Percentiles rank a stretch among this genome's conserved stretches.
phyloP scores from a whole-genome alignment of 2,113 vertebrate species.

The Hydrochoerus hydrochaeris region DNA sequence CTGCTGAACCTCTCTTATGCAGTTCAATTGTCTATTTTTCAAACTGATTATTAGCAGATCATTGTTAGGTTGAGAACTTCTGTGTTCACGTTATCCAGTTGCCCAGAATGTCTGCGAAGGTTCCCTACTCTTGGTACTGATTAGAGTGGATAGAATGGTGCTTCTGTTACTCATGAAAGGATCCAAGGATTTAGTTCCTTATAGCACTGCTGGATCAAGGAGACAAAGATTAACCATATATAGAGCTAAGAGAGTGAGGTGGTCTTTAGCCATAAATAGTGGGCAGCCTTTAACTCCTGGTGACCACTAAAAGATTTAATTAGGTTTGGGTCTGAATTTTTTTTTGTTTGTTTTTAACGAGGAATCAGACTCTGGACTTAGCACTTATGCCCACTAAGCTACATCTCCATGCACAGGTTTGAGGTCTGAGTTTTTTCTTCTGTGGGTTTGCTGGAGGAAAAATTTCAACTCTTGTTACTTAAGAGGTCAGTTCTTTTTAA shows the following conservation, averaged over 20 bases:
- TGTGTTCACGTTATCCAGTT: neutral
- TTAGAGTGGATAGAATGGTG: neutral
- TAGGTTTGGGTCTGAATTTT: neutral
- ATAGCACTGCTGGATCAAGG: neutral
- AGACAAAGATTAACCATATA: neutral
- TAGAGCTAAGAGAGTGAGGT: neutral
- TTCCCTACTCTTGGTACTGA: neutral
- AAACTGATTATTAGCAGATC: slow-evolving; percentile 8
- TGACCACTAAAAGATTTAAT: neutral
- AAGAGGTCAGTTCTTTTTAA: slow-evolving; percentile 32
- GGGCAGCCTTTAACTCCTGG: neutral
- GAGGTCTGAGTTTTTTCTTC: neutral
- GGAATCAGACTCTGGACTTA: no score
- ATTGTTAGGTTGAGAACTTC: neutral
- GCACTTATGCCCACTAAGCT: no score
- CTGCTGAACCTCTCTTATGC: slow-evolving; percentile 13
- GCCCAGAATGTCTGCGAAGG: neutral
- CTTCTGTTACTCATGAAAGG: neutral
- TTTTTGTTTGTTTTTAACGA: no score
- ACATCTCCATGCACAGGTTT: no score
- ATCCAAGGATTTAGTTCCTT: neutral
- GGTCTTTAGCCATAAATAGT: neutral
- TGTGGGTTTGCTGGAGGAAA: slow-evolving; percentile 2
- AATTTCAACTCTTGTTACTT: slow-evolving; percentile 28
- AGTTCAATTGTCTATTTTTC: neutral